A percentile compares a stretch with the other conserved stretches of the same genome.
These are phyloP conservation scores for Rafetus swinhoei DNA, from an alignment of 2,113 vertebrate genomes.

Conservation along the genomic window DNA sequence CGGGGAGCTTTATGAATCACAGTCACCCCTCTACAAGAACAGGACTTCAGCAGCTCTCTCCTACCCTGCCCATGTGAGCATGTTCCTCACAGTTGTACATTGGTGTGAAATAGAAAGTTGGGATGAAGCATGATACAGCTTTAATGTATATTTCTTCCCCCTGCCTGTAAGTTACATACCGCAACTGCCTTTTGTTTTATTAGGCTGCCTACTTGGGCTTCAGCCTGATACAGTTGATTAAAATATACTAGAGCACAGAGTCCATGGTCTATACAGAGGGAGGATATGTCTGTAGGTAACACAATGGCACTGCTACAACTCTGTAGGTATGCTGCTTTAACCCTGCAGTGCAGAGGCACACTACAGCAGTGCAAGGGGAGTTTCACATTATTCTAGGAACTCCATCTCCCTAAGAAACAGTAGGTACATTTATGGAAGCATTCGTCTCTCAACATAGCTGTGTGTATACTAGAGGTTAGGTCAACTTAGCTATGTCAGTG, in stretches of 20 bases:
- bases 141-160: not conserved
- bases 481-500: not conserved
- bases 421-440: not conserved
- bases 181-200: not conserved
- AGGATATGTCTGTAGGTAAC: not conserved
- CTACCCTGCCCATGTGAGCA: not conserved
- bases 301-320: not conserved
- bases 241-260: not conserved
- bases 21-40: not conserved
- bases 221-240: not conserved
- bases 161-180: not conserved
- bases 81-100: not conserved
- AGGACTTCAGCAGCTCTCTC: not conserved
- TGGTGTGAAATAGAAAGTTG: not conserved
- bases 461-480: not conserved
- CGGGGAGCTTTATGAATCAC: not conserved
- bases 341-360: not conserved
- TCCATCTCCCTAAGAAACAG: not conserved
- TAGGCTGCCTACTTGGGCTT: not conserved
- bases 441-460: not conserved
- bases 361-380: not conserved
- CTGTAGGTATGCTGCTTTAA: not conserved
- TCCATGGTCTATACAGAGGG: accelerated
- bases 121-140: not conserved
- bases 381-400: not conserved